Conservation (phyloP, 1,140 invertebrate species). For the Drosophila repleta region DNA sequence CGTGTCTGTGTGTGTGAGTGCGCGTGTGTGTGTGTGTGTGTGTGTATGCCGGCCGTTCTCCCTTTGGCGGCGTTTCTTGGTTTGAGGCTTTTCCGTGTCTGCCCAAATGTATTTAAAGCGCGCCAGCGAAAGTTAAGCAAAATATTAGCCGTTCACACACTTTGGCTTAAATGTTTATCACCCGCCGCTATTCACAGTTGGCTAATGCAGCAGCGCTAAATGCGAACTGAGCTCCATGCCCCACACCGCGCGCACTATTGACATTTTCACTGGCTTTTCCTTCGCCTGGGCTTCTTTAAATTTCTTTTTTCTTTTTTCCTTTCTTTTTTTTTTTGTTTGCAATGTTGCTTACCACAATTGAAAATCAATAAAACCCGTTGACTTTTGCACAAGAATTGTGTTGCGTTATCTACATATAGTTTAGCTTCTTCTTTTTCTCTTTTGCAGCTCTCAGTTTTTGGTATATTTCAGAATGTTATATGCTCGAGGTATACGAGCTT, state of each 20-base stretch:
- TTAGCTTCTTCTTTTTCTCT: slow-evolving; percentile 38
- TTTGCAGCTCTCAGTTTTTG: slow-evolving; percentile 18
- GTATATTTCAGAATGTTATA: slow-evolving; percentile 7
- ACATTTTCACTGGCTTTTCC: slow-evolving; percentile 43
- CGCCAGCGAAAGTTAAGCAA: slow-evolving; percentile 47
- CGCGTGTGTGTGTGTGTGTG: slow-evolving; percentile 71
- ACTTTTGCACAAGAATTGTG: background rate
- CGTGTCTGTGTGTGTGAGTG: slow-evolving; percentile 67
- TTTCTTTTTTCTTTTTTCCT: slow-evolving; percentile 3
- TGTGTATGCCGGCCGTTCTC: slow-evolving; percentile 72
- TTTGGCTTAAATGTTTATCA: slow-evolving; percentile 6
- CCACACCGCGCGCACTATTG: slow-evolving; percentile 36
- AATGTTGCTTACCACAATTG: slow-evolving; percentile 70
- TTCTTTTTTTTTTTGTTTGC: slow-evolving; percentile 28
- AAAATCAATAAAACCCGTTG: slow-evolving; percentile 72
- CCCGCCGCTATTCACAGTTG: slow-evolving; percentile 14
- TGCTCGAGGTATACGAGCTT: slow-evolving; percentile 32
- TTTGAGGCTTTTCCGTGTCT: slow-evolving; percentile 77
- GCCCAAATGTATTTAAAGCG: slow-evolving; percentile 74
- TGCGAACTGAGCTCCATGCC: slow-evolving; percentile 10
- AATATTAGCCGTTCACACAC: slow-evolving; percentile 3
- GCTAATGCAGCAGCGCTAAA: background rate
- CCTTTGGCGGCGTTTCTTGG: slow-evolving; percentile 42
- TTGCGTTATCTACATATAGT: background rate
- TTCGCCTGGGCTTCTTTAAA: slow-evolving; percentile 19